These are phyloP conservation scores for Danio aesculapii DNA, from an alignment of 2,797 vertebrate genomes.

Conservation along the genomic window DNA sequence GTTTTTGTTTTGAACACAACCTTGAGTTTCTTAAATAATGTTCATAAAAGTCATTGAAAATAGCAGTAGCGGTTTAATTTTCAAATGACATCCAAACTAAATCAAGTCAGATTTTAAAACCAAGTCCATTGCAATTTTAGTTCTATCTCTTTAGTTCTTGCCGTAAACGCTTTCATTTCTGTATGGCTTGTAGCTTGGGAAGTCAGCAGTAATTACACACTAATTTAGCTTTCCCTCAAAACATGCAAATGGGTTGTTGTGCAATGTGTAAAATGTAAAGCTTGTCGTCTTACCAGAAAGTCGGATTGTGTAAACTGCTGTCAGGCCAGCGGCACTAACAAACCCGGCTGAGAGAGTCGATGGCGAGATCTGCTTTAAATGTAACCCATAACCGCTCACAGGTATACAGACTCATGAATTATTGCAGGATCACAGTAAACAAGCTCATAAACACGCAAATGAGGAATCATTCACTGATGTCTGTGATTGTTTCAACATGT, in stretches of 20 bases:
- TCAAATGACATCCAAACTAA: too few relatives aligned
- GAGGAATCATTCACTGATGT: constrained; percentile 12
- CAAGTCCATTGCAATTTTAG: too few relatives aligned
- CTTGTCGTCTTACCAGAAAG: constrained; percentile 2
- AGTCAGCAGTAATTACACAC: constrained; percentile 10
- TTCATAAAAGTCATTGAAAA: too few relatives aligned
- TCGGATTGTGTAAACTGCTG: constrained; percentile 21
- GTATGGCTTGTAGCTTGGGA: background rate
- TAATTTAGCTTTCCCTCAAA: constrained; percentile 4
- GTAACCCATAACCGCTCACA: constrained; percentile 20
- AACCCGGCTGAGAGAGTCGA: constrained; percentile 4
- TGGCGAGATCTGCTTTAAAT: constrained; percentile 14
- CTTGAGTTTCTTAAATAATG: too few relatives aligned
- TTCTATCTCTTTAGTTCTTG: too few relatives aligned
- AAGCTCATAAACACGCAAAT: constrained; percentile 30
- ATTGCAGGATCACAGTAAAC: constrained; percentile 21
- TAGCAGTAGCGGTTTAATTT: too few relatives aligned
- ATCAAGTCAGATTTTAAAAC: too few relatives aligned
- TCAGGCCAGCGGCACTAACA: background rate
- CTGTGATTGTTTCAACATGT: constrained; percentile 21
- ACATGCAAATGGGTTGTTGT: background rate
- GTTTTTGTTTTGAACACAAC: too few relatives aligned
- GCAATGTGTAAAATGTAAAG: constrained; percentile 19
- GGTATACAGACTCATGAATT: constrained; percentile 34
- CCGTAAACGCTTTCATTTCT: background rate